Evolutionary conservation across 2,797 vertebrate genomes (phyloP).

Genomic region (Nyctalus aviator): DNA sequence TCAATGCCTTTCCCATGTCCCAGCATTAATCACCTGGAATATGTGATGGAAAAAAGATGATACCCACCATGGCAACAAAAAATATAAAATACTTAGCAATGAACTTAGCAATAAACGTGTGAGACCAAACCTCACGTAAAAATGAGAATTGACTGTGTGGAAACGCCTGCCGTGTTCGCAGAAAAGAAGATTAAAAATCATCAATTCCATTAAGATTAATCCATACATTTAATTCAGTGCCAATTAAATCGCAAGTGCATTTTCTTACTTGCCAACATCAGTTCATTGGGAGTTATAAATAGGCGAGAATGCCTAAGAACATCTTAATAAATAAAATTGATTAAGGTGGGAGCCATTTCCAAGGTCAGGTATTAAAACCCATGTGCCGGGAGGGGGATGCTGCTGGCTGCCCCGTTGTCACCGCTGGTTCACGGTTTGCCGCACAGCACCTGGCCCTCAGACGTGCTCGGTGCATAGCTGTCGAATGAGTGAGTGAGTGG

Average conservation of each 20-base stretch:
- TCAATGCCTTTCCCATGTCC: constrained; percentile 70
- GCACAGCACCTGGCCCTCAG: background rate
- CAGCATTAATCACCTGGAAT: constrained; percentile 73
- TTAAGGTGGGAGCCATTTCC: constrained; percentile 6
- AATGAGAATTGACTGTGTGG: constrained; percentile 66
- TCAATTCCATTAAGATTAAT: constrained; percentile 81
- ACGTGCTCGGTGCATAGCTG: background rate
- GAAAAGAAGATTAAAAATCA: constrained; percentile 77
- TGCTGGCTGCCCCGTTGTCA: background rate
- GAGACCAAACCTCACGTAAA: constrained; percentile 61
- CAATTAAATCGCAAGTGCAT: constrained; percentile 76
- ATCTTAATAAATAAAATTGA: constrained; percentile 77
- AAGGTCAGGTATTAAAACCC: constrained; percentile 70
- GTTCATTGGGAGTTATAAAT: constrained; percentile 72
- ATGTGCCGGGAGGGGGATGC: background rate
- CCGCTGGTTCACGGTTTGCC: background rate
- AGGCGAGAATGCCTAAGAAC: constrained; percentile 71
- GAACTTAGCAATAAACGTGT: constrained; percentile 55
- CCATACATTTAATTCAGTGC: constrained; percentile 80
- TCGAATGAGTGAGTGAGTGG: background rate
- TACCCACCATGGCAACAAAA: constrained; percentile 60
- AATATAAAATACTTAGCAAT: constrained; percentile 70
- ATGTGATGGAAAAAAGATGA: constrained; percentile 75
- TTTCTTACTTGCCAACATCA: constrained; percentile 73
- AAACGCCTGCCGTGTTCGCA: constrained; percentile 15